A percentile compares a stretch with the other conserved stretches of the same genome.
phyloP scores from a whole-genome alignment of 2,113 vertebrate species.

The Petaurus breviceps region DNA sequence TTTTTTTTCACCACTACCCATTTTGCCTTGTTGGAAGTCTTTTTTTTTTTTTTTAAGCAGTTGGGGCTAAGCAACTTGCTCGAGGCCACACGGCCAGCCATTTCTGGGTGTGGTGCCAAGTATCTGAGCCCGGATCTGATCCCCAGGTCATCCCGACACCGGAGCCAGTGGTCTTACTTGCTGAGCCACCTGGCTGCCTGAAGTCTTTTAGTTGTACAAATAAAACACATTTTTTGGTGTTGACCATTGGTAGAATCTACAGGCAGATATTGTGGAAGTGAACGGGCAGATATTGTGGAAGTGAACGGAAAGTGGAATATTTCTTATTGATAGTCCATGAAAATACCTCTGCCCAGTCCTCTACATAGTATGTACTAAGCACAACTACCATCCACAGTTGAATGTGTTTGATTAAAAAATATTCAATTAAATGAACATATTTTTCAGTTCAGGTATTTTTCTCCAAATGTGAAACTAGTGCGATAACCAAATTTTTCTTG shows the following conservation, averaged over 20 bases:
- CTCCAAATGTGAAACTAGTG: not conserved
- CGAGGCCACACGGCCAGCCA: no score
- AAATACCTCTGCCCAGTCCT: slow-evolving; percentile 21
- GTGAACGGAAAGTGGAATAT: not conserved
- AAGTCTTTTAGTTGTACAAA: slow-evolving; percentile 12
- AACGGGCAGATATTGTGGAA: not conserved
- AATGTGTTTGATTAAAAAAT: not conserved
- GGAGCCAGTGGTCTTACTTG: no score
- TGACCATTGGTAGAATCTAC: slow-evolving; percentile 13
- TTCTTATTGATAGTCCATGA: slow-evolving; percentile 25
- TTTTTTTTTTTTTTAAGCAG: no score
- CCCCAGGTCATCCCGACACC: no score
- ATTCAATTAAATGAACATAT: not conserved
- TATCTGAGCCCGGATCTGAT: no score
- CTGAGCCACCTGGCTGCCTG: no score
- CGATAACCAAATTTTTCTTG: not conserved
- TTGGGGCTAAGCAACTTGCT: no score
- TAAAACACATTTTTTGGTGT: slow-evolving; percentile 40
- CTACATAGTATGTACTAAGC: slow-evolving; percentile 3
- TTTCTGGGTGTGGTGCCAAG: no score
- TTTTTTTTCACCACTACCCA: slow-evolving; percentile 4
- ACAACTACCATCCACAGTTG: not conserved
- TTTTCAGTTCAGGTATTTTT: not conserved
- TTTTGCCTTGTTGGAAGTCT: slow-evolving; percentile 18
- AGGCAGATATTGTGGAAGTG: not conserved